Percentiles rank a stretch among this genome's conserved stretches.
phyloP scores from a whole-genome alignment of 1,140 invertebrate genomes.

The Neelides sp. region DNA sequence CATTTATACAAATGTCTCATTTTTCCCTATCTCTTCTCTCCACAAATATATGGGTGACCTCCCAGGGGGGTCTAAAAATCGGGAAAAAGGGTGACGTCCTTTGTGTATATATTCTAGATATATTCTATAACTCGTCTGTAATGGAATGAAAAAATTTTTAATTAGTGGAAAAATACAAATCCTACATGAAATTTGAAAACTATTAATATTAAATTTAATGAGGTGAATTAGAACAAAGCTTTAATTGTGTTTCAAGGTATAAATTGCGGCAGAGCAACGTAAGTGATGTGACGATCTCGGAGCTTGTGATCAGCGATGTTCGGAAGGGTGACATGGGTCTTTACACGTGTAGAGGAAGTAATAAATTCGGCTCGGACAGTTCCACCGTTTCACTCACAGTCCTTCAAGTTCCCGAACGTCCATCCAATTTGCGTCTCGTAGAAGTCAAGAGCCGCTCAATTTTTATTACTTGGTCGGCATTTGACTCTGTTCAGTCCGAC shows the following conservation, averaged over 20 bases:
- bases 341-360: conserved; percentile 74
- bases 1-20: no score
- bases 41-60: no score
- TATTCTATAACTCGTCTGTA: no score
- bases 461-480: conserved; percentile 74
- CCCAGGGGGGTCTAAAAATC: no score
- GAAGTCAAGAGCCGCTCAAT: conserved; percentile 64
- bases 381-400: conserved; percentile 81
- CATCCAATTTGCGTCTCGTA: conserved; percentile 67
- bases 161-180: no score
- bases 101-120: no score
- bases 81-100: no score
- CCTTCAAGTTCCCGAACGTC: conserved; percentile 77
- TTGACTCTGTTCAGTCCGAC: conserved; percentile 66
- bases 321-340: conserved; percentile 75
- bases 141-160: no score
- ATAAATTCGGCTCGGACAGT: conserved; percentile 78
- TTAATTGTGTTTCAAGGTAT: conserved; percentile 40
- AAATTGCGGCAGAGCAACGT: conserved; percentile 57
- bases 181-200: no score
- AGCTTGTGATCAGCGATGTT: conserved; percentile 66
- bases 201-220: no score
- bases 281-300: conserved; percentile 67
- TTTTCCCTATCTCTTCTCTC: no score
- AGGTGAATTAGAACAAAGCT: neutral